These are phyloP conservation scores for Gymnocheta viridis DNA, from an alignment of 2,888 invertebrate genomes.

Conservation along the genomic window DNA sequence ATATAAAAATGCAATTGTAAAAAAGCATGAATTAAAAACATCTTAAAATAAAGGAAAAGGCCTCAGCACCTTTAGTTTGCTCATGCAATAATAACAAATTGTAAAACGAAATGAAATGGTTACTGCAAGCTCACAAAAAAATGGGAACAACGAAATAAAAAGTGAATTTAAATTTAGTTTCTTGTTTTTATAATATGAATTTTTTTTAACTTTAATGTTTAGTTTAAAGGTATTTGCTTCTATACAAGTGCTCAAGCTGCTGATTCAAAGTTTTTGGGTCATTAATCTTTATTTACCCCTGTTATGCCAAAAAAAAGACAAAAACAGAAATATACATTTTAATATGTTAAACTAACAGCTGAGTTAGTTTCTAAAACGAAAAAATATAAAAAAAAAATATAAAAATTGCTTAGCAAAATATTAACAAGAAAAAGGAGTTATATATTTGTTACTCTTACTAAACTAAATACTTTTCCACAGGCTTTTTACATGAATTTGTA, in stretches of 20 bases:
- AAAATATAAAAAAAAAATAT: background rate
- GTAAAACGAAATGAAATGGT: constrained; percentile 35
- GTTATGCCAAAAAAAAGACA: background rate
- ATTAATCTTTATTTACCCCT: constrained; percentile 46
- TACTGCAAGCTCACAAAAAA: background rate
- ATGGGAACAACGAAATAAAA: constrained; percentile 21
- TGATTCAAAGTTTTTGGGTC: constrained; percentile 49
- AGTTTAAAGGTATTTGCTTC: constrained; percentile 48
- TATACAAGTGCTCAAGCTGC: constrained; percentile 42
- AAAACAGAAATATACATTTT: constrained; percentile 4
- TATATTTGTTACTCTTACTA: constrained; percentile 35
- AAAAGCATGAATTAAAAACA: constrained; percentile 48
- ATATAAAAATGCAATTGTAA: background rate
- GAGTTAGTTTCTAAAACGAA: constrained; percentile 3
- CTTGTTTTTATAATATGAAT: constrained; percentile 19
- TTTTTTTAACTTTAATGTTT: constrained; percentile 4
- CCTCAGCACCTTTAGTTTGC: constrained; percentile 22
- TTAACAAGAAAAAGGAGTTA: constrained; percentile 64
- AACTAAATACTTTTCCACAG: constrained; percentile 22
- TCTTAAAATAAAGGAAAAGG: constrained; percentile 38
- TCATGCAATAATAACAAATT: constrained; percentile 6
- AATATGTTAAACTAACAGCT: constrained; percentile 41
- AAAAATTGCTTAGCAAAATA: constrained; percentile 19
- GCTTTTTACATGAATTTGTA: constrained; percentile 19
- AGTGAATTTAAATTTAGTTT: constrained; percentile 50